Conservation (phyloP, 2,113 vertebrate genomes). For the Saccopteryx bilineata region DNA sequence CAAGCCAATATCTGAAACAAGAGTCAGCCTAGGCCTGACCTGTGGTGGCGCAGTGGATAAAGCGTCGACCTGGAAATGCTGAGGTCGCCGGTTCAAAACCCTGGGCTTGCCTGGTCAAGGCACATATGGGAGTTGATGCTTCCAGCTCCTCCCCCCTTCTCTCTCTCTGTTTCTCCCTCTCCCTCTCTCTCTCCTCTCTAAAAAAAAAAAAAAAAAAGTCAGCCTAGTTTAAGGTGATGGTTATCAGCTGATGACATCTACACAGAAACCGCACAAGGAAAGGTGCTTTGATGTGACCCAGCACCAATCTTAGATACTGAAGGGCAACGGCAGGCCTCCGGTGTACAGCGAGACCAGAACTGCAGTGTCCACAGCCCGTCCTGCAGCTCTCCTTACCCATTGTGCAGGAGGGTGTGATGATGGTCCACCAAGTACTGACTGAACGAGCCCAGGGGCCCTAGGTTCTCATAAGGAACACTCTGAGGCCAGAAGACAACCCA, state of each 20-base stretch:
- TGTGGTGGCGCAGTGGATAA: no score
- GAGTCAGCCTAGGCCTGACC: no score
- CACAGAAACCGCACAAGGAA: slow-evolving; percentile 36
- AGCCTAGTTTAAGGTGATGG: slow-evolving; percentile 48
- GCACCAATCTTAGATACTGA: not conserved
- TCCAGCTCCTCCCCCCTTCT: no score
- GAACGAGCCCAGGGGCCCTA: slow-evolving; percentile 92
- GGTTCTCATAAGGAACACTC: slow-evolving; percentile 90
- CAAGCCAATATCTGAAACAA: slow-evolving; percentile 92
- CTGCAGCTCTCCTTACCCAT: slow-evolving; percentile 88
- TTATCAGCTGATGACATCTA: slow-evolving; percentile 6
- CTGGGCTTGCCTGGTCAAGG: no score
- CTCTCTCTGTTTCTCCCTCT: no score
- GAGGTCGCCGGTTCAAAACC: no score
- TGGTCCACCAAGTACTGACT: slow-evolving; percentile 90
- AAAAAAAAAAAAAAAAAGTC: no score
- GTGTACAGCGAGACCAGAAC: not conserved
- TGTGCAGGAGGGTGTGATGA: slow-evolving; percentile 87
- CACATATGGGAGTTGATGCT: no score
- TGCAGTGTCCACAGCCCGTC: not conserved
- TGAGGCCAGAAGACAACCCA: slow-evolving; percentile 91
- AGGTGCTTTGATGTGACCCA: not conserved
- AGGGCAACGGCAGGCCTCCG: not conserved
- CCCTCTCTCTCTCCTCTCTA: no score
- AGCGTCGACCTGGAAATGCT: no score